These are phyloP conservation scores for Mustela nigripes DNA, from an alignment of 2,113 vertebrate species.

Conservation along the genomic window DNA sequence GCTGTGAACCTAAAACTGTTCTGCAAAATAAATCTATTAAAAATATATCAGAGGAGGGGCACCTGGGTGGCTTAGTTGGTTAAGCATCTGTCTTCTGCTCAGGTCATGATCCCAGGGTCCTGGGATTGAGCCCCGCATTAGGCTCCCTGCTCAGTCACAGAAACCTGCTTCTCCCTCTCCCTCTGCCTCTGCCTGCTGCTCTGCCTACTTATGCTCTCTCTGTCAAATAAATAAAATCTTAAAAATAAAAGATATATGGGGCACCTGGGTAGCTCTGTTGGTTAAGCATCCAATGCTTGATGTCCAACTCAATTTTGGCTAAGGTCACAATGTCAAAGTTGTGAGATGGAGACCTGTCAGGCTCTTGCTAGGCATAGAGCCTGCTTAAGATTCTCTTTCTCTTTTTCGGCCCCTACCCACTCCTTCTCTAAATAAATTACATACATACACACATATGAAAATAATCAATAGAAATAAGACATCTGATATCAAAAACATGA, in stretches of 20 bases:
- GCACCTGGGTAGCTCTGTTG: too few species aligned
- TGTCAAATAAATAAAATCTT: too few species aligned
- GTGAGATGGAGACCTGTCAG: not conserved
- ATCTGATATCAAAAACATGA: not conserved
- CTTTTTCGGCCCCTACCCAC: not conserved
- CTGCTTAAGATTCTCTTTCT: not conserved
- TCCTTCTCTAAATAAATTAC: not conserved
- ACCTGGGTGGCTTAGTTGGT: too few species aligned
- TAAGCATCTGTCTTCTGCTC: not conserved
- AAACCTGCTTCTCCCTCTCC: too few species aligned
- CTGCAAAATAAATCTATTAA: not conserved
- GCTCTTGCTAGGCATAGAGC: not conserved
- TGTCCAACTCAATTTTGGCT: not conserved
- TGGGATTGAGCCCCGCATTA: not conserved
- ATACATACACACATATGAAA: not conserved
- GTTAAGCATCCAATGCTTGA: not conserved
- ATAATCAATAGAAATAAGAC: not conserved
- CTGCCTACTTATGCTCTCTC: too few species aligned
- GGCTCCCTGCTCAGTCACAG: too few species aligned
- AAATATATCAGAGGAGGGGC: not conserved
- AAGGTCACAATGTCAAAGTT: not conserved
- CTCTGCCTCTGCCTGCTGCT: too few species aligned
- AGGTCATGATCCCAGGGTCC: not conserved
- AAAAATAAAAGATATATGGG: too few species aligned
- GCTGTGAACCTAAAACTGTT: not conserved